Base-by-base conservation (phyloP, 1,140 invertebrate species). In the Periplaneta americana region DNA sequence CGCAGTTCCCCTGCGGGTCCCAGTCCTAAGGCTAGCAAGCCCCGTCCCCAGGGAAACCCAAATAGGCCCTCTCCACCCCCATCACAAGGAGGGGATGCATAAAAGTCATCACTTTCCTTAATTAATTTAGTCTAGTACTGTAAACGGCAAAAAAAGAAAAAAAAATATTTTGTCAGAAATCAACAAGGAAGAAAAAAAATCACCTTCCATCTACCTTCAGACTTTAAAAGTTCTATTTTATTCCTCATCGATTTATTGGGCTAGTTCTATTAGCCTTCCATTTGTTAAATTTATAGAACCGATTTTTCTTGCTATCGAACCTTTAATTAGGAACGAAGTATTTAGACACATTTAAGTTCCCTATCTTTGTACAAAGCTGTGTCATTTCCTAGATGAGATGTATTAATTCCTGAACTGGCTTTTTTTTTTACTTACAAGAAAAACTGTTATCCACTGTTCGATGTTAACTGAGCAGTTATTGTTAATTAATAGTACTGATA, bases 11-110 rank as follows among this genome's bases (percentile, higher is more conserved):
- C 77, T 80, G 76, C 18, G 32, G 78, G 66, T 66, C 75, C 33
- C 80, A 80, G 28, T n/a, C 22, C 28, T 34, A 75, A 91, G 88
- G 90, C 91, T 82, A 86, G 88, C 85, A 90, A 90, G 87, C 89
- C 90, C 82, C 88, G 89, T 83, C 84, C 86, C 76, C 90, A 84
- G 85, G 76, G 84, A 83, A 86, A 88, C 85, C 87, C 88, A 83
- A 86, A 87, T 76, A 85, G 86, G 84, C 89, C 90, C 87, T 39
- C 79, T 48, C 39, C 79, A 22, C 34, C 37, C 18, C 15, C 79
- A 74, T 48, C 36, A 57, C 79, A 36, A 66, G 66, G 15, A 5
- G 77, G 35, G n/a, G 79, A 35, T 34, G 79, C 79, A 74, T 80
- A 80, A 57, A 74, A 31, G 28, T 34, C 34, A 34, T 8, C 8